Evolutionary conservation across 2,797 vertebrate species (phyloP), one percentile per base, ranked within the genome.

Genomic region (Chromobotia macracanthus): DNA sequence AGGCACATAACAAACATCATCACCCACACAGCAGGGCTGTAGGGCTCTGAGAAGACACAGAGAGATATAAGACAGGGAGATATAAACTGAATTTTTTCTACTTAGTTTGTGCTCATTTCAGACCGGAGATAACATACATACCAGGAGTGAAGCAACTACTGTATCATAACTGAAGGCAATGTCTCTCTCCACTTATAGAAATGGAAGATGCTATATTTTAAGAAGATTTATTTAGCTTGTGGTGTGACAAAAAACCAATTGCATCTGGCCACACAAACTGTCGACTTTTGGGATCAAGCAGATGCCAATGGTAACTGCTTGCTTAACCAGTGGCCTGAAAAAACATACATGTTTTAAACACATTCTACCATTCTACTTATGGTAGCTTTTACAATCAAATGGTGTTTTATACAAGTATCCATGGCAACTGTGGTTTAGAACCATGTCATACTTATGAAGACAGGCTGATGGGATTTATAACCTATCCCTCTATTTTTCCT

Each of bases 1-100:
- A 98, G 95, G 89, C 97, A 98, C 96, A 97, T 97, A 86, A 98
- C 97, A 55, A 98, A 98, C 97, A 97, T 98, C 97, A 98, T 98
- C 91, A 98, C 96, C 96, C 96, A 98, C 83, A 98, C 96, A 3
- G 96, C 96, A 0, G 96, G 96, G 84, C 96, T 97, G 91, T 97
- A 97, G 78, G 96, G 96, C 88, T 97, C 96, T 98, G 86, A n/a
- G 80, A 63, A 8, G n/a, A n/a, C 70, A 55, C 64, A 72, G 19
- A 23, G 38, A 41, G 51, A 38, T n/a, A 25, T 21, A 13, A 61
- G 31, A 46, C 38, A 74, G 5, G 74, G 68, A 72, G 50, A 60
- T 48, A 69, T 23, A 41, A 55, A 65, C 64, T 60, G 21, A 53
- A 51, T 61, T 56, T 28, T 58, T 35, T 50, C 13, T 31, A 6